Conservation (phyloP, 2,888 invertebrate genomes). For the Calliphora vomitoria region DNA sequence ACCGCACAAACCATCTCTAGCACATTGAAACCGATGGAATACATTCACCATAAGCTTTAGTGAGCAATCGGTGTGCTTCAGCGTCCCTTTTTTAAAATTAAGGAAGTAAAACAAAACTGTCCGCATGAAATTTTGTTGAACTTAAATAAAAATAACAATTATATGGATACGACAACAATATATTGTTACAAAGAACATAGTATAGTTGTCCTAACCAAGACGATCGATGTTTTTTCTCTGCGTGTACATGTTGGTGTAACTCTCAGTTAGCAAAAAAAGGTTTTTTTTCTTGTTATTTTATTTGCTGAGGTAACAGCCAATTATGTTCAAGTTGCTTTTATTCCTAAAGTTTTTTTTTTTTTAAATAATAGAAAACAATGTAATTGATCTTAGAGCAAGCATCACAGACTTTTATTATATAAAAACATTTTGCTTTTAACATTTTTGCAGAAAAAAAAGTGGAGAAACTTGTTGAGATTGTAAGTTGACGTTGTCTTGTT, state of each 20-base stretch:
- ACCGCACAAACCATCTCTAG: too few species aligned
- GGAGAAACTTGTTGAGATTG: conserved; percentile 46
- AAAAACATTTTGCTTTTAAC: background rate
- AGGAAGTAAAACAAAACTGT: too few species aligned
- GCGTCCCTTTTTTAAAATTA: too few species aligned
- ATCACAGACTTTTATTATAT: background rate
- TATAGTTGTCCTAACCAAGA: too few species aligned
- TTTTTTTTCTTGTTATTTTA: conserved; percentile 5
- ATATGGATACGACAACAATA: too few species aligned
- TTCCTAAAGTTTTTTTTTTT: conserved; percentile 6
- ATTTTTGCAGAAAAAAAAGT: background rate
- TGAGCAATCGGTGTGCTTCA: too few species aligned
- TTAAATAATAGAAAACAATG: conserved; percentile 24
- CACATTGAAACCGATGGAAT: too few species aligned
- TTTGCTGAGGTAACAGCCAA: conserved; percentile 50
- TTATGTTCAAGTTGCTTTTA: conserved; percentile 51
- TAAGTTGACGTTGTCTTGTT: conserved; percentile 5
- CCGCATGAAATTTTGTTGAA: too few species aligned
- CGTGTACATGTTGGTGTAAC: background rate
- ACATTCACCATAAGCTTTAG: too few species aligned
- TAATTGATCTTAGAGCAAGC: conserved; percentile 57
- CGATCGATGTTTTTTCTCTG: too few species aligned
- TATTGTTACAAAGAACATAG: too few species aligned
- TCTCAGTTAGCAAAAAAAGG: background rate
- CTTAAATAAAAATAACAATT: too few species aligned